Conservation (phyloP, 2,797 vertebrate species). For the Galaxias olidus region DNA sequence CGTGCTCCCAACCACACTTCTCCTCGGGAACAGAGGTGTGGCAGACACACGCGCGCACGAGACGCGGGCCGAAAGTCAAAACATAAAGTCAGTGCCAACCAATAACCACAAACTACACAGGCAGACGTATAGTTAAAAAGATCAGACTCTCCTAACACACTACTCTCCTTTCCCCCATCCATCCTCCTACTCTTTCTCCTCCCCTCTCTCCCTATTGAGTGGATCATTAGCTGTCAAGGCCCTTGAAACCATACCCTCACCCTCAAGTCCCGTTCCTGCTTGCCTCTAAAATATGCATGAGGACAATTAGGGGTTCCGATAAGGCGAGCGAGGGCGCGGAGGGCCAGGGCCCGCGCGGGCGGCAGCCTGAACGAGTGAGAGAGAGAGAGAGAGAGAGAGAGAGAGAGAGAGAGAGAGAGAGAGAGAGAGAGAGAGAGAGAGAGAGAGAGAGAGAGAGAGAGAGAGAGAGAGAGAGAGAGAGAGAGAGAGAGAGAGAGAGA, state of each 20-base stretch:
- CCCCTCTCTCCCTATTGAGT: slow-evolving; percentile 66
- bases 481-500: slow-evolving; percentile 26
- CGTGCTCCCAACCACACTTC: too few relatives aligned
- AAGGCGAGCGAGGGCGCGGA: slow-evolving; percentile 60
- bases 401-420: slow-evolving; percentile 27
- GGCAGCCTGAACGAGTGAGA: slow-evolving; percentile 6
- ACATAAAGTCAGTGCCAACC: too few relatives aligned
- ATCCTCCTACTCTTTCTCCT: slow-evolving; percentile 28
- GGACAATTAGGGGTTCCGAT: slow-evolving; percentile 85
- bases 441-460: slow-evolving; percentile 20
- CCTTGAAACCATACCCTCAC: slow-evolving; percentile 77
- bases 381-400: slow-evolving; percentile 26
- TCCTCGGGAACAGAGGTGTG: too few relatives aligned
- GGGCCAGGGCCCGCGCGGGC: slow-evolving; percentile 48
- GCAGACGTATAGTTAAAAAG: neutral
- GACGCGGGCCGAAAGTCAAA: too few relatives aligned
- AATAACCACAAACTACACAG: too few relatives aligned
- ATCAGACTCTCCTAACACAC: neutral
- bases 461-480: slow-evolving; percentile 26
- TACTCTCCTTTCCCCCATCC: slow-evolving; percentile 24
- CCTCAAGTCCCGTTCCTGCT: slow-evolving; percentile 75
- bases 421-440: slow-evolving; percentile 26
- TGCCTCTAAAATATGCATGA: slow-evolving; percentile 85
- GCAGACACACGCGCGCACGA: too few relatives aligned
- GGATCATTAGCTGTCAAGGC: slow-evolving; percentile 78